Evolutionary conservation across 2,113 vertebrate species (phyloP), one percentile per base, ranked within the genome.

Genomic region (Gobius niger): DNA sequence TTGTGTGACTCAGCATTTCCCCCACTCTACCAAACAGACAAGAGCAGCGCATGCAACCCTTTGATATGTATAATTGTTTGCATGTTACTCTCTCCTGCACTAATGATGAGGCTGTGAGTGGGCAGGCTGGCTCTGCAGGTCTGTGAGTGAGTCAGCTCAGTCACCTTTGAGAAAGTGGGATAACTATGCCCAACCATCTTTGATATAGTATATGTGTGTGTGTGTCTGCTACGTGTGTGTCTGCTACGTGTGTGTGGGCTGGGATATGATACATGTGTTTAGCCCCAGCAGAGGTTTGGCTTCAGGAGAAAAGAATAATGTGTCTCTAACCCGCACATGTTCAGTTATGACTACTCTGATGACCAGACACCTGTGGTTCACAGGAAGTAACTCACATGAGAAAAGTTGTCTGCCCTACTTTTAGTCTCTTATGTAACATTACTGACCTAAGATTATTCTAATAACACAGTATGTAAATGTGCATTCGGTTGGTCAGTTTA

Each of bases 251-350:
- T 63, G 76, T 60, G 74, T 62, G 68, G 56, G 63, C 46, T 47
- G 65, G 14, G 15, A 12, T 14, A 41, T 59, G 13, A 5, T 63
- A 65, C 68, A 54, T 65, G 18, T 74, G 72, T 75, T 47, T 49
- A 49, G 50, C 47, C 54, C 42, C 68, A 53, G 24, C 44, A 68
- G 16, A 63, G 50, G 46, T 49, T 60, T 63, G 67, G 64, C 64
- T 59, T 62, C 54, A 72, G 62, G 72, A 71, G 72, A 82, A 63
- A 40, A 47, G 44, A 56, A 63, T 84, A 64, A 77, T 79, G 86
- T 91, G 89, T 89, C 77, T 85, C 73, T 66, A 56, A 71, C 73
- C 88, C 84, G 76, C 85, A 91, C 81, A 34, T 67, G 50, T 65
- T 16, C 44, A 74, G 65, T 84, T 63, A 74, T 78, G 68, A 88